These are phyloP conservation scores for Rhagologus leucostigma DNA, from an alignment of 2,113 vertebrate genomes.

Conservation along the genomic window DNA sequence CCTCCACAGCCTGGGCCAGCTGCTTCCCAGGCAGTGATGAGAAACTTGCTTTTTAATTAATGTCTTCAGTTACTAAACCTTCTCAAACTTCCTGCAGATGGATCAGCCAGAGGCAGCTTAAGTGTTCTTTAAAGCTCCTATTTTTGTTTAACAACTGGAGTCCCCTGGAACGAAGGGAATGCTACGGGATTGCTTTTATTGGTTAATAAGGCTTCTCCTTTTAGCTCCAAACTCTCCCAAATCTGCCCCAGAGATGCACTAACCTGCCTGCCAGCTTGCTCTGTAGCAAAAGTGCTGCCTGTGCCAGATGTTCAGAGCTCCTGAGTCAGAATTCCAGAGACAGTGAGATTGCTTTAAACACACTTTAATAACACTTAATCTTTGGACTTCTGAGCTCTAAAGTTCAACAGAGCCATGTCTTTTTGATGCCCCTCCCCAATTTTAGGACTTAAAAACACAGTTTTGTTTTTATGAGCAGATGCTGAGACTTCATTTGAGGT, in stretches of 20 bases:
- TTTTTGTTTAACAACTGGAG: background rate
- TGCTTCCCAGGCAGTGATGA: background rate
- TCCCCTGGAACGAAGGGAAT: background rate
- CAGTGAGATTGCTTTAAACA: background rate
- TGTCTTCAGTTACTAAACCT: background rate
- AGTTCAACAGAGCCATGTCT: background rate
- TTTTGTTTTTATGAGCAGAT: background rate
- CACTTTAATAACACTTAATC: background rate
- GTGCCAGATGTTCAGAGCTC: constrained; percentile 11
- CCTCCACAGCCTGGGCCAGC: background rate
- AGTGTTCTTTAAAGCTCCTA: background rate
- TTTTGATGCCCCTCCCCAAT: background rate
- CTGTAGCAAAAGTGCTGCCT: background rate
- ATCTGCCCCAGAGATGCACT: background rate
- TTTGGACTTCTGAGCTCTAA: background rate
- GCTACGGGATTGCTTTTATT: background rate
- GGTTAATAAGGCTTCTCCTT: background rate
- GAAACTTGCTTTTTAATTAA: background rate
- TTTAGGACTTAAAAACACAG: background rate
- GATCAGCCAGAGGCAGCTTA: background rate
- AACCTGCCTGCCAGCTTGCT: background rate
- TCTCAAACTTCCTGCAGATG: background rate
- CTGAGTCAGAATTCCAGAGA: background rate
- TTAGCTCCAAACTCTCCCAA: background rate
- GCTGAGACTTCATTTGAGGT: background rate